A percentile compares a stretch with the other conserved stretches of the same genome.
These are phyloP conservation scores for Cremastinae sp. DNA, from an alignment of 2,888 invertebrate genomes.

Conservation along the genomic window DNA sequence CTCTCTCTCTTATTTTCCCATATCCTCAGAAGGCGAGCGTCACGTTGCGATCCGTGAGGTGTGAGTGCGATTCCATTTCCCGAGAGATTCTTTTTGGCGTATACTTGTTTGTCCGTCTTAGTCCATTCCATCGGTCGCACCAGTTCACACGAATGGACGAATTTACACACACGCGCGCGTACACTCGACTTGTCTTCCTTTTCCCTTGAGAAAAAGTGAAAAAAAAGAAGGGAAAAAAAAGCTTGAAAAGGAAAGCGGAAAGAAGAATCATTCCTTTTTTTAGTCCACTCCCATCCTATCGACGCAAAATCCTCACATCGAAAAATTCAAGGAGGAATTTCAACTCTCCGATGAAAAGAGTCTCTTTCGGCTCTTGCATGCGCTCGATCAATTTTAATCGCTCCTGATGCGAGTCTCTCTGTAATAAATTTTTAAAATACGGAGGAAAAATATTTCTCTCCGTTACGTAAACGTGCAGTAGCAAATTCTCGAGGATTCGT, in stretches of 20 bases:
- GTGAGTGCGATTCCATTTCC: conserved; percentile 67
- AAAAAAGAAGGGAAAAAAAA: conserved; percentile 53
- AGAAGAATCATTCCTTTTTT: conserved; percentile 7
- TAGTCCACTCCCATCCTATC: too few relatives aligned
- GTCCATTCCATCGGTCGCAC: not conserved
- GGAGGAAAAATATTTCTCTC: too few relatives aligned
- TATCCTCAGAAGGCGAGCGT: not conserved
- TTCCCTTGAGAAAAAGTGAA: conserved; percentile 58
- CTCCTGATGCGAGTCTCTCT: too few relatives aligned
- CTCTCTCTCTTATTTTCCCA: not conserved
- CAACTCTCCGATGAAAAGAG: too few relatives aligned
- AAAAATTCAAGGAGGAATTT: too few relatives aligned
- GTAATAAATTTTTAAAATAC: too few relatives aligned
- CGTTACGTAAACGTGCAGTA: too few relatives aligned
- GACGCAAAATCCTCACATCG: too few relatives aligned
- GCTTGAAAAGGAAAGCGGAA: conserved; percentile 25
- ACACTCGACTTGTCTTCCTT: conserved; percentile 36
- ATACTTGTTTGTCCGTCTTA: conserved; percentile 60
- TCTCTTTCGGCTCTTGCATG: too few relatives aligned
- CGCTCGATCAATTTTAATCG: too few relatives aligned
- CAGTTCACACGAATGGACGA: not conserved
- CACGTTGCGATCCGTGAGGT: conserved; percentile 13
- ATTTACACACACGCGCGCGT: too few relatives aligned
- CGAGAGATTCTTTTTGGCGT: conserved; percentile 59
- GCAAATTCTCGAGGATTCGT: too few relatives aligned